These are phyloP conservation scores for Limenitis arthemis DNA, from an alignment of 2,888 invertebrate genomes.

Conservation along the genomic window DNA sequence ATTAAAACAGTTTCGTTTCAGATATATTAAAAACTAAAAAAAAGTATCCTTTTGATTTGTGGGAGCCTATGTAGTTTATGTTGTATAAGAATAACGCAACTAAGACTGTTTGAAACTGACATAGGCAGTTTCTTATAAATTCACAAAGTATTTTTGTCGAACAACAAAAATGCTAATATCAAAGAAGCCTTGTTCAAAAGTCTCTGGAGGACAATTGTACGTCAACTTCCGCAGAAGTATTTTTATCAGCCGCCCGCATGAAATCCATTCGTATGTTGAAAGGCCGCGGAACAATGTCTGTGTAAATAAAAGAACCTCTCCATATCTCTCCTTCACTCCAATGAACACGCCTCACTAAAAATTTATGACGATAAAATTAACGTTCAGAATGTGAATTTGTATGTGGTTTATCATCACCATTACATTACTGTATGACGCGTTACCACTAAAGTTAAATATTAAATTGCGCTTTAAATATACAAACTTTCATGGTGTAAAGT, in stretches of 20 bases:
- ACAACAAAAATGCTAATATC: background rate
- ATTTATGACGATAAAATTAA: constrained; percentile 12
- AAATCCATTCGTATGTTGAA: constrained; percentile 13
- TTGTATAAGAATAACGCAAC: too few relatives aligned
- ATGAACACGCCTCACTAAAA: constrained; percentile 16
- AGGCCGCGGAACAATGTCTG: constrained; percentile 8
- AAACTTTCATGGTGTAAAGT: too few relatives aligned
- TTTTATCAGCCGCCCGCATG: constrained; percentile 11
- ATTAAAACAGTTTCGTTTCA: too few relatives aligned
- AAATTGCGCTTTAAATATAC: too few relatives aligned
- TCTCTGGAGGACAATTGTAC: constrained; percentile 5
- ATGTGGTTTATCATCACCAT: background rate
- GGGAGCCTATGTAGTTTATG: too few relatives aligned
- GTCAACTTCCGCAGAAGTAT: constrained; percentile 8
- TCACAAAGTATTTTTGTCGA: background rate
- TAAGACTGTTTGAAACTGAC: too few relatives aligned
- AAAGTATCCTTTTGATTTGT: too few relatives aligned
- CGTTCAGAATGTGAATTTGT: background rate
- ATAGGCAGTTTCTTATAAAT: too few relatives aligned
- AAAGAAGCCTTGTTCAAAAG: constrained; percentile 12
- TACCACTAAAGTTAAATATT: too few relatives aligned
- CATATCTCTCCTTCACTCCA: constrained; percentile 18
- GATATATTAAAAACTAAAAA: too few relatives aligned
- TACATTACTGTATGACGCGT: too few relatives aligned
- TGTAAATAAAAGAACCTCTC: constrained; percentile 12